Conservation (phyloP, 2,797 vertebrate genomes). For the Prunella strophiata region DNA sequence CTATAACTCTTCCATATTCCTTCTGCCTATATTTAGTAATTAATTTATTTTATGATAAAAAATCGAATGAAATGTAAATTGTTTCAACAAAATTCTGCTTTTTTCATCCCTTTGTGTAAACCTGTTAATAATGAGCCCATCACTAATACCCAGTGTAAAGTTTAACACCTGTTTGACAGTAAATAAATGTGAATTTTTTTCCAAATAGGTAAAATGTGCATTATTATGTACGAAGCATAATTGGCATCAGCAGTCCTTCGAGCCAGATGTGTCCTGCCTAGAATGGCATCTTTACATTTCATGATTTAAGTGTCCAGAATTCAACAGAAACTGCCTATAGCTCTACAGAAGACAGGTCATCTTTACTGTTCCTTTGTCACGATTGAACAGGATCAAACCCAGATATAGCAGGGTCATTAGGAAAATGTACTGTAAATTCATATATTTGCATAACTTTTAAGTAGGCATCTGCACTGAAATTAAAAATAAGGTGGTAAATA, state of each 20-base stretch:
- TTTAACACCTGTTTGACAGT: conserved; percentile 99
- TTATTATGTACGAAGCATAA: conserved; percentile 72
- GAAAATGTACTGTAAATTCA: conserved; percentile 43
- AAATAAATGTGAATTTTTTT: conserved; percentile 99
- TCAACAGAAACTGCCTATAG: conserved; percentile 7
- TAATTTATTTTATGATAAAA: conserved; percentile 93
- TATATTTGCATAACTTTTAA: conserved; percentile 40
- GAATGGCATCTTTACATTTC: conserved; percentile 13
- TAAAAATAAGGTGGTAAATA: conserved; percentile 4
- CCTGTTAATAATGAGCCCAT: conserved; percentile 97
- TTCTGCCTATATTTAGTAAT: conserved; percentile 91
- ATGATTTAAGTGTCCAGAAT: not conserved
- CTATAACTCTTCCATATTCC: conserved; percentile 86
- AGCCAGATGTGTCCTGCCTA: not conserved
- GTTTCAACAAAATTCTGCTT: conserved; percentile 90
- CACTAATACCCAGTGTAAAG: conserved; percentile 99
- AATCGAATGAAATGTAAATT: conserved; percentile 90
- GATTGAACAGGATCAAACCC: conserved; percentile 6
- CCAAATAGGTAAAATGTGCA: conserved; percentile 83
- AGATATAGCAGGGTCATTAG: not conserved
- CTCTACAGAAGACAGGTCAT: conserved; percentile 17
- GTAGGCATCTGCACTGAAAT: conserved; percentile 35
- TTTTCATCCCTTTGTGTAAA: conserved; percentile 92
- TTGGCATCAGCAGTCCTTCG: conserved; percentile 53
- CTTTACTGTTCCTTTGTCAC: conserved; percentile 19